phyloP scores from a whole-genome alignment of 2,113 vertebrate species.

The Pyrgilauda ruficollis region DNA sequence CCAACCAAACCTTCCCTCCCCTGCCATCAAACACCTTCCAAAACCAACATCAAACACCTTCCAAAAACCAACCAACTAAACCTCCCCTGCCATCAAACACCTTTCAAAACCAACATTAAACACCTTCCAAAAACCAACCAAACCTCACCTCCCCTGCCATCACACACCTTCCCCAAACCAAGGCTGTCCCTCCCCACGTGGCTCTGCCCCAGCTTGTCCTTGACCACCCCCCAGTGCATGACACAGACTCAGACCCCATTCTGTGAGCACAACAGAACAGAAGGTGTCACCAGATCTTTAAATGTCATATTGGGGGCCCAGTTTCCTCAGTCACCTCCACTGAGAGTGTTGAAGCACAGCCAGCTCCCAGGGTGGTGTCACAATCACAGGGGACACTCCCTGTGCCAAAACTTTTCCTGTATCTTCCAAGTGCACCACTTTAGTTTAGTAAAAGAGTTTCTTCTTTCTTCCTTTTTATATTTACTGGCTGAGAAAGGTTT shows the following conservation, averaged over 20 bases:
- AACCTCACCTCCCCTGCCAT: not conserved
- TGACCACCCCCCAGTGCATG: not conserved
- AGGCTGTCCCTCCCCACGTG: not conserved
- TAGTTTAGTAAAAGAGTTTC: not conserved
- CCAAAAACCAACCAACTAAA: too few relatives aligned
- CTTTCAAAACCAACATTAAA: not conserved
- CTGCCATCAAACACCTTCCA: not conserved
- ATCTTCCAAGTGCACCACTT: not conserved
- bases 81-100: not conserved
- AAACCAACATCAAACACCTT: too few relatives aligned
- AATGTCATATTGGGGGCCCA: accelerated
- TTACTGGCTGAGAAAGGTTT: not conserved
- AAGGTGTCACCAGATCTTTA: not conserved
- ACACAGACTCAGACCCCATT: accelerated
- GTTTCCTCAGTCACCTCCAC: accelerated
- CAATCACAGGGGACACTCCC: not conserved
- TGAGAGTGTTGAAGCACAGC: not conserved
- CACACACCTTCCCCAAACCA: not conserved
- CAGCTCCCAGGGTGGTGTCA: not conserved
- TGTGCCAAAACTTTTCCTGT: not conserved
- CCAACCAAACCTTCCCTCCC: not conserved
- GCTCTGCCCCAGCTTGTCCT: not conserved
- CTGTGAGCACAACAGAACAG: not conserved
- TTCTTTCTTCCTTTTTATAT: not conserved
- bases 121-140: not conserved